Evolutionary conservation across 92 coral and sea anemone species (phyloP).

Genomic region (Zoanthus gigantus): DNA sequence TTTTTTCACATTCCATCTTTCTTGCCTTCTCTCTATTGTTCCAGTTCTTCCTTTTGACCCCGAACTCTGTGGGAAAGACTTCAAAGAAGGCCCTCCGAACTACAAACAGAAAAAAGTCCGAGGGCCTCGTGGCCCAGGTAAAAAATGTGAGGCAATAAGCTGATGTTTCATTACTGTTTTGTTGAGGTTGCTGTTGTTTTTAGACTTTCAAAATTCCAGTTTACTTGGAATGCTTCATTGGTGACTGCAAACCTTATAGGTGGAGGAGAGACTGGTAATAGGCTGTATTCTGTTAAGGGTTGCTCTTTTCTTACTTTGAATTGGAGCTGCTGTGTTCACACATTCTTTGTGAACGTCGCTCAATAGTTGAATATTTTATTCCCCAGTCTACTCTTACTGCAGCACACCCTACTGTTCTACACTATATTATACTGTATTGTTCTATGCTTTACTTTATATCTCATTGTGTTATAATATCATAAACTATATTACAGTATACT

Average conservation of each 20-base stretch:
- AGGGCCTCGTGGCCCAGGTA: conserved; percentile 82
- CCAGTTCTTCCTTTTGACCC: background rate
- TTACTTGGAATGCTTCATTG: background rate
- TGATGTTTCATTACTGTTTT: background rate
- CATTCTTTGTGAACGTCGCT: background rate
- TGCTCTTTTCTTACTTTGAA: background rate
- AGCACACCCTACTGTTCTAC: background rate
- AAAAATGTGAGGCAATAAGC: background rate
- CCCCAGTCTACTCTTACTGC: background rate
- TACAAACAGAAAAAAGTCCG: conserved; percentile 27
- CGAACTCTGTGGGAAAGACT: background rate
- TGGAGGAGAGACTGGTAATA: no score
- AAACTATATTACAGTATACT: no score
- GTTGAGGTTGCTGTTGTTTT: background rate
- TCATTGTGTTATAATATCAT: no score
- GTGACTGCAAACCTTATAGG: background rate
- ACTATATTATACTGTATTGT: no score
- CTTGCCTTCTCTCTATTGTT: conserved; percentile 36
- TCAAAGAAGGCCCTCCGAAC: conserved; percentile 38
- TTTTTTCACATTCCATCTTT: background rate
- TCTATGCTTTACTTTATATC: no score
- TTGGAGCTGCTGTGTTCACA: background rate
- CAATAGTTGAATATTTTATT: background rate
- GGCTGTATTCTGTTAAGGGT: background rate
- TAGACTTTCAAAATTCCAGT: background rate